A percentile compares a stretch with the other conserved stretches of the same genome.
Evolutionary conservation across 2,797 vertebrate species (phyloP).

Genomic region (Vespertilio murinus): DNA sequence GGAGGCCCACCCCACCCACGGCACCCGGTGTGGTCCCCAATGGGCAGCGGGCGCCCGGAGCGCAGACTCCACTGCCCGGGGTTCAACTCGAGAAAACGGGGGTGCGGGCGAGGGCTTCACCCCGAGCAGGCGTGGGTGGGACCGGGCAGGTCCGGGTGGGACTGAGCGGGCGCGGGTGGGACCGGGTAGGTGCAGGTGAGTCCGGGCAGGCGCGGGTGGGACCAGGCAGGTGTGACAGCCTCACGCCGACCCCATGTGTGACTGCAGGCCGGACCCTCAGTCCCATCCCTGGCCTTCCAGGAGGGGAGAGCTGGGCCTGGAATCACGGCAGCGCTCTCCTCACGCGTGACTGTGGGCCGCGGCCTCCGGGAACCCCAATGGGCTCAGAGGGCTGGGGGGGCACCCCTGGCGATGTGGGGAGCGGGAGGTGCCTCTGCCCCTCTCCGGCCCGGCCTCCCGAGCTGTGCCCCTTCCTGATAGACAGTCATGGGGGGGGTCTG

Average conservation of each 20-base stretch:
- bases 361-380: not conserved
- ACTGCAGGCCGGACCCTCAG: too few relatives aligned
- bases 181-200: fast-evolving
- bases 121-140: not conserved
- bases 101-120: too few relatives aligned
- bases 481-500: not conserved
- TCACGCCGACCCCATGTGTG: fast-evolving
- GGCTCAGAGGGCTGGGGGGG: not conserved
- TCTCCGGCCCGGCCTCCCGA: not conserved
- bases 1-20: too few relatives aligned
- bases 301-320: not conserved
- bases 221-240: fast-evolving
- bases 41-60: too few relatives aligned
- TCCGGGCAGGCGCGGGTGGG: not conserved
- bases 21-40: too few relatives aligned
- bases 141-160: fast-evolving
- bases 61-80: too few relatives aligned
- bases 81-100: too few relatives aligned
- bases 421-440: fast-evolving
- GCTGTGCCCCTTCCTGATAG: not conserved
- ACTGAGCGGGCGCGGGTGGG: not conserved
- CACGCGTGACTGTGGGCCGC: too few relatives aligned
- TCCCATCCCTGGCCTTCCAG: not conserved
- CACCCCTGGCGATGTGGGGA: fast-evolving
- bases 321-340: not conserved